Base-by-base conservation (phyloP, 2,797 vertebrate species). In the Muraenolepis orangiensis region DNA sequence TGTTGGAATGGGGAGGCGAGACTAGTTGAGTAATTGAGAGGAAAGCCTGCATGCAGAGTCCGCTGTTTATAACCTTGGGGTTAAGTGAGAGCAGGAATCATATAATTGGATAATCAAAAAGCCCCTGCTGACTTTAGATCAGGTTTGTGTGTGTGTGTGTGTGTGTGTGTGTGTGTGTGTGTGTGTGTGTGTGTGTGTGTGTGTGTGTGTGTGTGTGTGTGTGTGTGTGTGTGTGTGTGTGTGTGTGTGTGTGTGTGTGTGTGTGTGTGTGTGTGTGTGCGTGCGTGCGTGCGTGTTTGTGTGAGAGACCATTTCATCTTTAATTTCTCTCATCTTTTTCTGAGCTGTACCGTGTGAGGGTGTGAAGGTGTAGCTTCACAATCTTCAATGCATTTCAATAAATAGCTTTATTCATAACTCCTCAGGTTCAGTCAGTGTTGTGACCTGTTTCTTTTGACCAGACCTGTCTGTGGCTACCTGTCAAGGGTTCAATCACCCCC, bases 51-150 rank as follows among this genome's bases (percentile, higher is more conserved):
- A 0, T 64, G 69, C 70, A 72, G 46, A 64, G 68, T 73, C 29
- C 42, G 74, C 73, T 77, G 78, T 68, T 42, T 76, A 66, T 51
- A 68, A 79, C 72, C 79, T 75, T 51, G 6, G 70, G 76, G 80
- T 78, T 74, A 85, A 79, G 73, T 30, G 36, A 57, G 72, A 2
- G 74, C 29, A 69, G 26, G 23, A 61, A 23, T 32, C 14, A 38
- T 78, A 79, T 78, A 79, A 81, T 71, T 76, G 78, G 77, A 79
- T 76, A 72, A 80, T 82, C 67, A 81, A 79, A 80, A 77, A 80
- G 26, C 46, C 72, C 51, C 69, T 0, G 2, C 40, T 68, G 83
- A 69, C 72, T 75, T 20, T 20, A 77, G 20, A 67, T 68, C 34
- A 18, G 67, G 74, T 64, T 67, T 67, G 66, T 6, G 18, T 67